phyloP scores from a whole-genome alignment of 2,113 vertebrate species.

The Arenaria interpres region DNA sequence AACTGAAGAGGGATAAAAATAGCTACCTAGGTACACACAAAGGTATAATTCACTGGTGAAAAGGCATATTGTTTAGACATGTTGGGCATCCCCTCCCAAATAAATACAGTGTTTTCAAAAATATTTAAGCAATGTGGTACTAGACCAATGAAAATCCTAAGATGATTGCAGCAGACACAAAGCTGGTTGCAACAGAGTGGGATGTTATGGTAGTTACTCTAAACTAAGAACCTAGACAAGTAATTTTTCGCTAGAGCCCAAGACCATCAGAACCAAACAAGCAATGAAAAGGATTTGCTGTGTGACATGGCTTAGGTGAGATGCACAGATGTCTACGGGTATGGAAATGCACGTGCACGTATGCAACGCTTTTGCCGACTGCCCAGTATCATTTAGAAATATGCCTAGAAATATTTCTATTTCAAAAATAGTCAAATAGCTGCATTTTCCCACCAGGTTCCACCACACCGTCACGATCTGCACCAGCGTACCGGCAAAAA shows the following conservation, averaged over 20 bases:
- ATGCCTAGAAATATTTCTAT: neutral
- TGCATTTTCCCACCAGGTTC: neutral
- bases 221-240: neutral
- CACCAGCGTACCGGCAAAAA: slow-evolving; percentile 82
- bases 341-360: neutral
- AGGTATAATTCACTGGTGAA: neutral
- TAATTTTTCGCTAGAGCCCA: neutral
- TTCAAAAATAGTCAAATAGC: neutral
- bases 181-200: neutral
- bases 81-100: neutral
- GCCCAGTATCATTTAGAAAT: neutral
- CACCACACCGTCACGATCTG: neutral
- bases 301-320: neutral
- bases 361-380: neutral
- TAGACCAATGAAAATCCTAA: neutral
- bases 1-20: neutral
- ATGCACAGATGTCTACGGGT: neutral
- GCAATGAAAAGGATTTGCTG: neutral
- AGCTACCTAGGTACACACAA: neutral
- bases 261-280: neutral
- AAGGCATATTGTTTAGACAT: neutral
- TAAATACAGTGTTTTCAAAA: neutral
- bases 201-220: neutral
- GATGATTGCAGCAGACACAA: neutral
- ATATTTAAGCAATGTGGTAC: neutral